Base-by-base conservation (phyloP, 2,113 vertebrate species). In the Pleuronectes platessa region DNA sequence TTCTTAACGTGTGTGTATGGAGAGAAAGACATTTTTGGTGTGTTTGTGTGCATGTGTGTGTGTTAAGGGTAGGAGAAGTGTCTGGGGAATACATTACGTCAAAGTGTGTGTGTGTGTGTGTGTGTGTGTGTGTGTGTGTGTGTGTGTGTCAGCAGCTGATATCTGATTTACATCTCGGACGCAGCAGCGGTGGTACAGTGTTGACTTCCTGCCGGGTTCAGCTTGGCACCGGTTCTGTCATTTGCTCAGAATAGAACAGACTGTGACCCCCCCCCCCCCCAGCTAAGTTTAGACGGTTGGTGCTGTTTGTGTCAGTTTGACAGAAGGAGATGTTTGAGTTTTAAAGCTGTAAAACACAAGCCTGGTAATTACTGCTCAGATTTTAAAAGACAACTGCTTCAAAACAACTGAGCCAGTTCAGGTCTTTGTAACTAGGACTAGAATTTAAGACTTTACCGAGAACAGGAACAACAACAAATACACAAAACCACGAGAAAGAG, bases 231-330 rank as follows among this genome's bases (percentile, higher is more conserved):
- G 78, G 64, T 76, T 88, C 66, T 78, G 79, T 85, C 79, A 56
- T 24, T 67, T 58, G 67, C 84, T 55, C 21, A 79, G 71, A 92
- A 93, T 92, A 93, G 90, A 83, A 68, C 42, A 3, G 73, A 21
- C 58, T 51, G 1, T 12, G 56, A 20, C 24, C 23, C 23, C 49
- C 56, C 9, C 40, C n/a, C 31, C 24, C 15, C 26, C 26, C 27
- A 35, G 64, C 74, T 81, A 88, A 79, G 23, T 67, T 90, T 87
- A 86, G 89, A 88, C 27, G 7, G 2, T 42, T 42, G 40, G 13
- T 42, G 4, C 31, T 31, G 31, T 31, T 31, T 27, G 5, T 6
- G 27, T 27, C 27, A 27, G 4, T 27, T 27, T 31, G 31, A 31
- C 31, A 7, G 31, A 31, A 31, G 31, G 31, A 31, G 2, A 6